Evolutionary conservation across 2,888 invertebrate species (phyloP), one percentile per base, ranked within the genome.

Genomic region (Aphodius granarius): DNA sequence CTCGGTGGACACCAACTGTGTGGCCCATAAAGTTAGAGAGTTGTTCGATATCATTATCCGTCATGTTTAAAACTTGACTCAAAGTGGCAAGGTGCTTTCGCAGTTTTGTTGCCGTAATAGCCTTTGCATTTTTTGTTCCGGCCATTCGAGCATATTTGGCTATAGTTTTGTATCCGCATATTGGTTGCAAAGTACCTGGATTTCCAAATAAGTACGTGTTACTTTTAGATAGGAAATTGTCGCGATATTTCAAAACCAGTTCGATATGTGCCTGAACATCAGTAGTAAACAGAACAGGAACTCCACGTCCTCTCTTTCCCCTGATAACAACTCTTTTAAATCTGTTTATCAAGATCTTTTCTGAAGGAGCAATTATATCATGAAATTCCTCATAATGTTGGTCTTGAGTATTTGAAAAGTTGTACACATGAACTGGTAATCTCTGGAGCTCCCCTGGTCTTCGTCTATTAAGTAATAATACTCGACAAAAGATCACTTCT

Each of bases 31-130:
- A 82, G 2, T 74, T 76, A 13, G 82, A 78, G 16, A 82, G 63
- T 74, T 82, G 81, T 72, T 82, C 83, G 0, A 83, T 73, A 71
- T 82, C 82, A 68, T 72, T 81, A 2, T 80, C 79, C 6, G 77
- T 65, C 78, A 82, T 78, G 65, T 80, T 79, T 74, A 83, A 80
- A 17, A 82, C 6, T 78, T 83, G 81, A 5, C 81, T 78, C 71
- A 83, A 72, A 1, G 82, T 83, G 6, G 82, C 82, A 20, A 83
- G 76, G 71, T 81, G 82, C 73, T 83, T 83, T 19, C 81, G 72
- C 19, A 83, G 72, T 70, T 73, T 78, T n/a, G 81, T 83, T 3
- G 76, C 77, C 6, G 81, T 83, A 23, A 82, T 68, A 3, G 81
- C 79, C n/a, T 68, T 63, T 66, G 81, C 80, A 75, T 82, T 80